A percentile compares a stretch with the other conserved stretches of the same genome.
These are phyloP conservation scores for Labeo rohita DNA, from an alignment of 2,113 vertebrate species.

Conservation along the genomic window DNA sequence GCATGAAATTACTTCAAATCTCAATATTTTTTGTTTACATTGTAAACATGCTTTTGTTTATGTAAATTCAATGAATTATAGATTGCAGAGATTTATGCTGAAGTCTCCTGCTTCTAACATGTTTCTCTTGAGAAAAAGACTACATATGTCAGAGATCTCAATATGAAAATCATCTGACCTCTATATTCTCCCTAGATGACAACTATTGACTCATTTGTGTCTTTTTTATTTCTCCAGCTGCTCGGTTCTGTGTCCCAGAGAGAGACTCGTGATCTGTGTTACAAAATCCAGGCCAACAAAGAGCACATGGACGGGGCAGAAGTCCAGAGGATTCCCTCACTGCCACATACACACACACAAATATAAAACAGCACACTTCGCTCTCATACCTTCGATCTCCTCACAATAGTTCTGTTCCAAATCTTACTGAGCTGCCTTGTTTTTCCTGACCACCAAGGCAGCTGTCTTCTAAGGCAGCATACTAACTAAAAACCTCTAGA, in stretches of 20 bases:
- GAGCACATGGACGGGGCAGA: constrained; percentile 4
- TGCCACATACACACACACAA: constrained; percentile 8
- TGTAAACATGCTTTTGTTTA: neutral
- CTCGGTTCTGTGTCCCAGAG: neutral
- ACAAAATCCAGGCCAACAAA: neutral
- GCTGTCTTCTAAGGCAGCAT: neutral
- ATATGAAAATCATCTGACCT: neutral
- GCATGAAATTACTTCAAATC: too few species aligned
- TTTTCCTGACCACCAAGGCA: neutral
- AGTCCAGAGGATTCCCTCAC: constrained; percentile 10
- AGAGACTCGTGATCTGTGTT: neutral
- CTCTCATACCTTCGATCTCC: neutral
- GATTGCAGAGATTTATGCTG: neutral
- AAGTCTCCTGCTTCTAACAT: neutral
- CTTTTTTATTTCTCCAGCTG: neutral
- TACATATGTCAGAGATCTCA: neutral
- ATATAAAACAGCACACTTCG: neutral
- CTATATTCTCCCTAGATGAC: neutral
- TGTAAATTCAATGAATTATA: neutral
- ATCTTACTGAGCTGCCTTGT: neutral
- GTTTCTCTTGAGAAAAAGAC: neutral
- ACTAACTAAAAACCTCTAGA: neutral
- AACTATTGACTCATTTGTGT: neutral
- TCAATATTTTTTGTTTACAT: too few species aligned
- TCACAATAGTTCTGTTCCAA: neutral